Base-by-base conservation (phyloP, 2,113 vertebrate species). In the Formicarius rufipectus region DNA sequence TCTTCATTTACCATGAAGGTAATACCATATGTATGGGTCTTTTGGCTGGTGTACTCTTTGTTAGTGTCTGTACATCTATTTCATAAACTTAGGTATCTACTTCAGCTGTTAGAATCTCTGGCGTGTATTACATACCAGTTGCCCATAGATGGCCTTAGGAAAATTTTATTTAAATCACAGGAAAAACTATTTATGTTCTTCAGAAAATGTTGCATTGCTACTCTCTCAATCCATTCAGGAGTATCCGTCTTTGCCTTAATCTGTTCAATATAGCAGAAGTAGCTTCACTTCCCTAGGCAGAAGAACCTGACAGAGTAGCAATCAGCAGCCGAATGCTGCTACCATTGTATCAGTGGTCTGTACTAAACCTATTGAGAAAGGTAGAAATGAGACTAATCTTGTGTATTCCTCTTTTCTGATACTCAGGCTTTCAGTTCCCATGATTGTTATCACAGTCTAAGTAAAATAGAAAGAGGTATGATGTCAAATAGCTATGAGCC, bases 261-360 rank as follows among this genome's bases (percentile, higher is more conserved):
- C n/a, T 74, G 20, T 59, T 78, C 79, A 56, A 68, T 35, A 35
- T 2, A 67, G 56, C 24, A 52, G 10, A 79, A 75, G 6, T 33
- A 72, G 15, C n/a, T 72, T 71, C 12, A 25, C 15, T 81, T 67
- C 31, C 81, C 20, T 39, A 55, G 23, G 13, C 4, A 72, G 35
- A 68, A 87, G 78, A 78, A 8, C 6, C 12, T 55, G 12, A 13
- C 33, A 67, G 28, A 84, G 31, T 33, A 50, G 33, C 6, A 3
- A 50, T 11, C 52, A 64, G 56, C 44, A 90, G 33, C 27, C 60
- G 52, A 56, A 55, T 0, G 2, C 25, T 44, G 9, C 21, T 59
- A 30, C 9, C 19, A 5, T 4, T 0, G 0, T 52, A 39, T 19
- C 52, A 56, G 8, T 37, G 15, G 6, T 30, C 39, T 78, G 12